Conservation (phyloP, 1,140 invertebrate species). For the Pogonomyrmex barbatus region DNA sequence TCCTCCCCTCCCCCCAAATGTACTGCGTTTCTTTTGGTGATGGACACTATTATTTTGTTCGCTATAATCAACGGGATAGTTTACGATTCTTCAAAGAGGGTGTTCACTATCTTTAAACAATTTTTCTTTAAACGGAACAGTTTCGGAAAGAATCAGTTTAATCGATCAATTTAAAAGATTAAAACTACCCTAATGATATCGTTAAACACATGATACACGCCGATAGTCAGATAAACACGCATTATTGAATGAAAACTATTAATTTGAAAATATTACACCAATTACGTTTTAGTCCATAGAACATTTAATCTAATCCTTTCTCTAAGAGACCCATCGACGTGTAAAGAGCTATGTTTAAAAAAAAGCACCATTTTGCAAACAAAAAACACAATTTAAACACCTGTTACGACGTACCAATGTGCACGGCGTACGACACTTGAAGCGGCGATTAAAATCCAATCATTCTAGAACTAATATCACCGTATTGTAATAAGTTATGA, state of each 20-base stretch:
- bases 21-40: slow-evolving; percentile 27
- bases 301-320: not conserved
- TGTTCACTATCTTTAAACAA: not conserved
- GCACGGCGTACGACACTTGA: not conserved
- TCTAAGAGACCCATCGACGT: not conserved
- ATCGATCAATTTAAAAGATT: not conserved
- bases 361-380: not conserved
- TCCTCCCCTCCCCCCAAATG: not conserved
- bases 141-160: slow-evolving; percentile 6
- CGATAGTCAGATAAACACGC: not conserved
- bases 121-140: not conserved
- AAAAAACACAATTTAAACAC: not conserved
- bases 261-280: not conserved
- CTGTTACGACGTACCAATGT: not conserved
- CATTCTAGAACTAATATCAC: slow-evolving; percentile 31
- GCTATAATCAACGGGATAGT: slow-evolving; percentile 15
- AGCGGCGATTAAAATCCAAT: slow-evolving; percentile 37
- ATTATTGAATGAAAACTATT: slow-evolving; percentile 12
- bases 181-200: not conserved
- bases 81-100: not conserved
- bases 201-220: not conserved
- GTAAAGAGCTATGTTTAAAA: not conserved
- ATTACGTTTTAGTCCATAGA: not conserved
- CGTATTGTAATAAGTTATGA: not conserved
- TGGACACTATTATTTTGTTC: slow-evolving; percentile 47